These are phyloP conservation scores for Idris sp. DNA, from an alignment of 1,140 invertebrate species.

Conservation along the genomic window DNA sequence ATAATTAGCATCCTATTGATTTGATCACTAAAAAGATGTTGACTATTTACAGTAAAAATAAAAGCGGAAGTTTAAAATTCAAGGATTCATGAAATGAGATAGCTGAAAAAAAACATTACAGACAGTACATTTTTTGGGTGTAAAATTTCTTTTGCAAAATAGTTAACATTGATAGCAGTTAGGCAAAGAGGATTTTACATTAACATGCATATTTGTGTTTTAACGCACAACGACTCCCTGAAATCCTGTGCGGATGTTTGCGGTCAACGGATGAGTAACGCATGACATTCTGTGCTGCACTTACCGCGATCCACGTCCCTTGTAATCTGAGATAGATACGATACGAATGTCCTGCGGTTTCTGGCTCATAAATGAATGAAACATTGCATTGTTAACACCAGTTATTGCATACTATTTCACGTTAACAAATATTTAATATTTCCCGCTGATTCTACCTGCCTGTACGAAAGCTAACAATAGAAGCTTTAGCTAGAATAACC, in stretches of 20 bases:
- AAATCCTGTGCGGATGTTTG: slow-evolving; percentile 50
- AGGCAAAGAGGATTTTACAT: slow-evolving; percentile 5
- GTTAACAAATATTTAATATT: slow-evolving; percentile 13
- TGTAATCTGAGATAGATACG: slow-evolving; percentile 57
- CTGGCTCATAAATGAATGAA: slow-evolving; percentile 45
- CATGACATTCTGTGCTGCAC: slow-evolving; percentile 54
- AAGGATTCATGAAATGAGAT: too few relatives aligned
- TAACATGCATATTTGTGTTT: slow-evolving; percentile 22
- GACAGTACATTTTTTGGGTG: too few relatives aligned
- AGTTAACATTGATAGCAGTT: slow-evolving; percentile 5
- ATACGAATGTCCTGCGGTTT: slow-evolving; percentile 41
- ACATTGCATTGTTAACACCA: slow-evolving; percentile 30
- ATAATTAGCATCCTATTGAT: too few relatives aligned
- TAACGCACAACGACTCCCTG: slow-evolving; percentile 17
- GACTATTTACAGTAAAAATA: too few relatives aligned
- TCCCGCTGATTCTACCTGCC: too few relatives aligned
- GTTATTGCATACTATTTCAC: slow-evolving; percentile 18
- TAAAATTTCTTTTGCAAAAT: too few relatives aligned
- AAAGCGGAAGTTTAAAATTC: too few relatives aligned
- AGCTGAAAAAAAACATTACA: too few relatives aligned
- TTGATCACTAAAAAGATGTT: too few relatives aligned
- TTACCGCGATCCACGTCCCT: slow-evolving; percentile 51
- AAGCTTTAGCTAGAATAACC: too few relatives aligned
- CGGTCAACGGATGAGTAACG: slow-evolving; percentile 53
- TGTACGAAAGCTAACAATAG: too few relatives aligned